phyloP scores from a whole-genome alignment of 1,140 invertebrate genomes.

The Drosophila ananassae region DNA sequence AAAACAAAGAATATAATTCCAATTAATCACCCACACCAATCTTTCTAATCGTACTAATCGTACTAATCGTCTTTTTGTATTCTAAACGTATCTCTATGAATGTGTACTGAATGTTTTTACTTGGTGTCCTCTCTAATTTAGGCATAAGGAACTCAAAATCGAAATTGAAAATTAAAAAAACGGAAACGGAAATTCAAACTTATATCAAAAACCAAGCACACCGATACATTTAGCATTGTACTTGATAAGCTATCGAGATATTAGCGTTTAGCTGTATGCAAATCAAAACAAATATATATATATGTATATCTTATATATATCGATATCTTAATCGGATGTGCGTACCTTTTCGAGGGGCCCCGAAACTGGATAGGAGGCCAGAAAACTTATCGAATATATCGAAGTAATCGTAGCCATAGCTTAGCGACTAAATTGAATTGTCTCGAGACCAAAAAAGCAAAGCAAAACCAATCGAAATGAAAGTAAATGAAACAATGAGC shows the following conservation, averaged over 20 bases:
- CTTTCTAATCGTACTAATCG: conserved; percentile 26
- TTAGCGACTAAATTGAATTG: conserved; percentile 36
- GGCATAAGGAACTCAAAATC: conserved; percentile 30
- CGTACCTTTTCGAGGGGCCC: conserved; percentile 69
- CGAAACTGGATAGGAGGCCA: conserved; percentile 30
- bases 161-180: conserved; percentile 30
- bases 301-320: conserved; percentile 38
- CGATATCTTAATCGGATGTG: conserved; percentile 63
- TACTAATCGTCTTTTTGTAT: conserved; percentile 39
- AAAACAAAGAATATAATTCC: background rate
- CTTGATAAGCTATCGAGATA: conserved; percentile 52
- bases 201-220: conserved; percentile 78
- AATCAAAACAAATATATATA: conserved; percentile 33
- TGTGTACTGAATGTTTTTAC: conserved; percentile 76
- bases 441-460: conserved; percentile 70
- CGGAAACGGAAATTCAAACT: conserved; percentile 49
- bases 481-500: conserved; percentile 59
- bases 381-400: conserved; percentile 31
- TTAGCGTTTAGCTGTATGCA: conserved; percentile 51
- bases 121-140: conserved; percentile 70
- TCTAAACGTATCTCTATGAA: conserved; percentile 49
- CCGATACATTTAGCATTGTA: conserved; percentile 78
- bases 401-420: conserved; percentile 27
- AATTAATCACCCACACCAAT: conserved; percentile 17
- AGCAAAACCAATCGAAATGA: conserved; percentile 38